Evolutionary conservation across 2,113 vertebrate species (phyloP), one percentile per base, ranked within the genome.

Genomic region (Parotia lawesii): DNA sequence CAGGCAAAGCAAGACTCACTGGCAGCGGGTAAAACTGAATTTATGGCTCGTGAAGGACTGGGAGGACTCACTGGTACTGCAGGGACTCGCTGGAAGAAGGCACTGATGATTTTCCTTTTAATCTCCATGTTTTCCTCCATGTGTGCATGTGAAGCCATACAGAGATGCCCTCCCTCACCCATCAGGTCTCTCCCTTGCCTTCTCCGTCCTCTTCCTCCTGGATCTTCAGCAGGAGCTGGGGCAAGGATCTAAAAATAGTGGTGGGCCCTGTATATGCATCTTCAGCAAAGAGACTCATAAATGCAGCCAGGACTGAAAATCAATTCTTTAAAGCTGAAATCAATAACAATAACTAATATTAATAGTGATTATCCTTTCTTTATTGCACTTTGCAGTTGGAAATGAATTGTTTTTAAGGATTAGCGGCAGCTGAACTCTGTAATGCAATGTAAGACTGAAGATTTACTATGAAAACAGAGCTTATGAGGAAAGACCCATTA

Each of bases 311-410:
- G 97, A 96, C 96, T 97, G 96, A 96, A 97, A 97, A 98, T 98
- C 98, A 94, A 97, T 97, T 90, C 97, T 61, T 80, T 96, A 96
- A 98, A 98, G 97, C 96, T 95, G 97, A 97, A 98, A 98, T 98
- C 97, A 97, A 98, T 98, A 97, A 93, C 97, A 85, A 96, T 97
- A 97, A 97, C 97, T 97, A 96, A 96, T 98, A 98, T 97, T 97
- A 97, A 98, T 97, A 96, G 97, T 96, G 97, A 97, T 98, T 95
- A 94, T 76, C 94, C 90, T 92, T 90, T 88, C 97, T 96, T 93
- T 90, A 94, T 94, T 90, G 95, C 81, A 76, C 93, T 91, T 81
- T 86, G 96, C 94, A 87, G 95, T 62, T 88, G 94, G 93, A 79
- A 95, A 96, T 89, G 96, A 75, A 95, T 92, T 90, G 96, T 96